Evolutionary conservation across 2,797 vertebrate species (phyloP), one percentile per base, ranked within the genome.

Genomic region (Microctenopoma lineatum): DNA sequence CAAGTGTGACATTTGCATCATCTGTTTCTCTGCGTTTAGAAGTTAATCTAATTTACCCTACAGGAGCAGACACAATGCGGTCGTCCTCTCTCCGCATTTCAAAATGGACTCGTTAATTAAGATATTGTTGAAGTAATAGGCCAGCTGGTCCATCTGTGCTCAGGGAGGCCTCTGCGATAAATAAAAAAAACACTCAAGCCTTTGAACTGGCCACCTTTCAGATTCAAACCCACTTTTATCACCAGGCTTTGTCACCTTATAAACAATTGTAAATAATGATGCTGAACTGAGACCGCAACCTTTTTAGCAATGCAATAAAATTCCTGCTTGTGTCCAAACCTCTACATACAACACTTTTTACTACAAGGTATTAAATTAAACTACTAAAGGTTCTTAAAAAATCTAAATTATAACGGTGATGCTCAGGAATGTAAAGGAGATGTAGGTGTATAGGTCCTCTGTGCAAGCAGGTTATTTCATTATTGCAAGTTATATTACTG

Each of bases 21-120:
- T 89, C 66, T 58, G 72, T 84, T 86, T 77, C 45, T 72, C 68
- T 70, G 66, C 84, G 78, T 89, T 79, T 69, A 78, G 75, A 80
- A 81, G 87, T 84, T 79, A 79, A 79, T 86, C 62, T 77, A 58
- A 87, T 85, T 84, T 83, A 81, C 72, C 70, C 72, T 18, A 44
- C 42, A 59, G 46, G 63, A 84, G 61, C 42, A 73, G 66, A 72
- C 57, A 74, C 61, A 55, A 27, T 47, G 7, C 26, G 39, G 51
- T 54, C 38, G 56, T 57, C 54, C 38, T 44, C 65, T 66, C 59
- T 21, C 27, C 13, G 25, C 71, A 48, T 71, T 79, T 84, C 1
- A 55, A 81, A 85, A 81, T 62, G 51, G 53, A 79, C 60, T 80
- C 27, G 7, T 83, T 81, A 75, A 84, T 87, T 85, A 83, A 64